Evolutionary conservation across 2,113 vertebrate genomes (phyloP).

Genomic region (Malurus cyaneus): DNA sequence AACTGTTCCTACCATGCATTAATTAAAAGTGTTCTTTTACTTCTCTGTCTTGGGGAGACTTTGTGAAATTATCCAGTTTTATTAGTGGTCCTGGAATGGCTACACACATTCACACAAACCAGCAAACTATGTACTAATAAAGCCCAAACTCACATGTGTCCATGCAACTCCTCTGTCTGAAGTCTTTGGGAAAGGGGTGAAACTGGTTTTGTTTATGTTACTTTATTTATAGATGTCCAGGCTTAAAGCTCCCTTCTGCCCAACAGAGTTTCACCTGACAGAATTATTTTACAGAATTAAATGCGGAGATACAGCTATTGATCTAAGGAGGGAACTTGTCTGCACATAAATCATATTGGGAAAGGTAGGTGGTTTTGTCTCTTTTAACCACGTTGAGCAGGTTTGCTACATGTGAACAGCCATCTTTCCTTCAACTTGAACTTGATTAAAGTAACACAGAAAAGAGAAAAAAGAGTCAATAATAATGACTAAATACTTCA

Average conservation of each 20-base stretch:
- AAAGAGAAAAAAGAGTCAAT: background rate
- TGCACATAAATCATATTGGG: background rate
- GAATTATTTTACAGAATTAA: background rate
- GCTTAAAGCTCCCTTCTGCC: background rate
- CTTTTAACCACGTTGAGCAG: background rate
- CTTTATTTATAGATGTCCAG: background rate
- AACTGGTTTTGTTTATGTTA: background rate
- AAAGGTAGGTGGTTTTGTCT: background rate
- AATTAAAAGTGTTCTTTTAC: background rate
- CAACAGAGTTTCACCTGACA: background rate
- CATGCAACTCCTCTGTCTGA: background rate
- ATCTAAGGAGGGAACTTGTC: background rate
- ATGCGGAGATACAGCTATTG: background rate
- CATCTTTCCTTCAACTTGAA: background rate
- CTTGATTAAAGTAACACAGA: background rate
- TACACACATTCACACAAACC: background rate
- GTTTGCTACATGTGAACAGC: background rate
- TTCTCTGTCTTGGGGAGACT: background rate
- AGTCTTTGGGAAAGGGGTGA: background rate
- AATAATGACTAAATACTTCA: background rate
- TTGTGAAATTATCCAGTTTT: background rate
- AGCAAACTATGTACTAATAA: fast-evolving
- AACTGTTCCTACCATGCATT: background rate
- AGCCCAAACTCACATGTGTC: background rate
- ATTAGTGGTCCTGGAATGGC: background rate